Conservation (phyloP, 2,797 vertebrate genomes). For the Gymnothorax reevesii region DNA sequence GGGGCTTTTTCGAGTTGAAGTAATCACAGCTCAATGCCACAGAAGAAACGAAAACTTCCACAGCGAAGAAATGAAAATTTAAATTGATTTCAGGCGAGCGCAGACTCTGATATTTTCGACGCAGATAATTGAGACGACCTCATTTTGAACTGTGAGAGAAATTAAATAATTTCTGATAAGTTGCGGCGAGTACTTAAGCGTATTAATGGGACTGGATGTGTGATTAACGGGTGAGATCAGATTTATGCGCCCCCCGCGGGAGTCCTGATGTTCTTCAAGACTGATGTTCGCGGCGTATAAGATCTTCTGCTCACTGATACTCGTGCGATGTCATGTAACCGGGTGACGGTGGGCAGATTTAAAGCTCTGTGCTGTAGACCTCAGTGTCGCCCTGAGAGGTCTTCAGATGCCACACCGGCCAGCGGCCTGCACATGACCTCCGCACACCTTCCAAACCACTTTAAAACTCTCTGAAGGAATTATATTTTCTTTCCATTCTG, state of each 20-base stretch:
- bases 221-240: neutral
- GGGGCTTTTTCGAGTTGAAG: neutral
- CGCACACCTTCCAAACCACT: too few species aligned
- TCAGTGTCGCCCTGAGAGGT: too few species aligned
- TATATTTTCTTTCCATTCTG: too few species aligned
- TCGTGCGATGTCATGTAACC: too few species aligned
- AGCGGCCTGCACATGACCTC: too few species aligned
- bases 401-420: too few species aligned
- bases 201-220: neutral
- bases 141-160: neutral
- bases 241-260: neutral
- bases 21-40: neutral
- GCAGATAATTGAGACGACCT: neutral
- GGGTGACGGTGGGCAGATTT: too few species aligned
- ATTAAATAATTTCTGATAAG: neutral
- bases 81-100: neutral
- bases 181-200: neutral
- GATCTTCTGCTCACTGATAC: neutral
- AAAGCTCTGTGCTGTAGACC: too few species aligned
- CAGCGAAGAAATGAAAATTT: neutral
- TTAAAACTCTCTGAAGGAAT: too few species aligned
- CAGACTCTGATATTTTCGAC: neutral
- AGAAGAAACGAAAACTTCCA: neutral
- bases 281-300: neutral
- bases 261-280: neutral